A percentile compares a stretch with the other conserved stretches of the same genome.
phyloP scores from a whole-genome alignment of 2,888 invertebrate genomes.

The Drosophila nigritarsus region DNA sequence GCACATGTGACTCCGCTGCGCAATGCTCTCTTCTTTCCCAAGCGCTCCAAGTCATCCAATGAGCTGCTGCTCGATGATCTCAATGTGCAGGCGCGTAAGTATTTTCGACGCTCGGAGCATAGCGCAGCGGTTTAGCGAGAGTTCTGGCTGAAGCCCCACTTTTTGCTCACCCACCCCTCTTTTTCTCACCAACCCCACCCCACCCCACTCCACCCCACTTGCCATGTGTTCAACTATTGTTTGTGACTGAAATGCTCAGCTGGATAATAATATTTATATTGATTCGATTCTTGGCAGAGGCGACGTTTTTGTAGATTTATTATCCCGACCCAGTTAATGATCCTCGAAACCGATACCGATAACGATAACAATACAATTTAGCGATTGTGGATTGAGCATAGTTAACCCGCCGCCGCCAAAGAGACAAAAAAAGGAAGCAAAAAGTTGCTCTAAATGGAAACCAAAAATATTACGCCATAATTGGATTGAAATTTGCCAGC shows the following conservation, averaged over 20 bases:
- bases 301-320: slow-evolving; percentile 67
- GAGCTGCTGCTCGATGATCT: slow-evolving; percentile 82
- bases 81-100: slow-evolving; percentile 80
- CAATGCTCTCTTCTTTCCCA: slow-evolving; percentile 74
- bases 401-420: slow-evolving; percentile 62
- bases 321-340: slow-evolving; percentile 30
- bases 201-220: slow-evolving; percentile 9
- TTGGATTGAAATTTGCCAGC: slow-evolving; percentile 51
- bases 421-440: slow-evolving; percentile 29
- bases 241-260: slow-evolving; percentile 21
- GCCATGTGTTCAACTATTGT: slow-evolving; percentile 17
- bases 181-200: slow-evolving; percentile 23
- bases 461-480: slow-evolving; percentile 71
- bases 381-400: slow-evolving; percentile 39
- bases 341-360: slow-evolving; percentile 27
- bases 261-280: slow-evolving; percentile 38
- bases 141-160: slow-evolving; percentile 24
- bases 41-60: slow-evolving; percentile 81
- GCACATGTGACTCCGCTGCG: slow-evolving; percentile 67
- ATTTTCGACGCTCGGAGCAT: slow-evolving; percentile 71
- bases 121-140: slow-evolving; percentile 62
- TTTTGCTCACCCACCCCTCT: slow-evolving; percentile 38
- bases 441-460: slow-evolving; percentile 19
- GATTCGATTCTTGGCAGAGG: slow-evolving; percentile 62
- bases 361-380: slow-evolving; percentile 19